Conservation (phyloP, 2,113 vertebrate genomes). For the Thinocorus orbignyianus region DNA sequence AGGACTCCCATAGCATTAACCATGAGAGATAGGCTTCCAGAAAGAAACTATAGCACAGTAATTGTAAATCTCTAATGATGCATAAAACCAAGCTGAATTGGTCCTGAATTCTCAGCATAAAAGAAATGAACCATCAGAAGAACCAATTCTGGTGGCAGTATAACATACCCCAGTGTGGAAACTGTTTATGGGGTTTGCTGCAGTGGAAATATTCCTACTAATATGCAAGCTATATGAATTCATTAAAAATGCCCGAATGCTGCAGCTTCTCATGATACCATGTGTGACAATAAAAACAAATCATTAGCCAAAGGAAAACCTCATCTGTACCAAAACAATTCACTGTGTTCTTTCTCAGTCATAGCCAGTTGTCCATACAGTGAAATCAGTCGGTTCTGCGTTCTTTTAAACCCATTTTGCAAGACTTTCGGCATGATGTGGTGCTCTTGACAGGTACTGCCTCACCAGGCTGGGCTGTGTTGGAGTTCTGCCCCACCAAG, state of each 20-base stretch:
- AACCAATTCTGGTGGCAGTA: conserved; percentile 64
- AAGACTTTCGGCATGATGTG: neutral
- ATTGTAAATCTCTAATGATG: conserved; percentile 76
- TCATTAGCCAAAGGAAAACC: neutral
- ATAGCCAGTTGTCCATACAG: fast-evolving
- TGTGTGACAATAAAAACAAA: conserved; percentile 11
- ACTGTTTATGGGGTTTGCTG: conserved; percentile 57
- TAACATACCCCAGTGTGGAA: conserved; percentile 55
- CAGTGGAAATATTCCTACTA: conserved; percentile 63
- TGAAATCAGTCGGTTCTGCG: fast-evolving
- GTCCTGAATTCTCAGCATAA: conserved; percentile 65
- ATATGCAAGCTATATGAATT: conserved; percentile 23
- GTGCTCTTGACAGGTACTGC: neutral
- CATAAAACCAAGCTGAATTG: conserved; percentile 69
- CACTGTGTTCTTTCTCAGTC: neutral
- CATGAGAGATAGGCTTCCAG: conserved; percentile 59
- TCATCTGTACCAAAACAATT: neutral
- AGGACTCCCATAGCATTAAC: conserved; percentile 65
- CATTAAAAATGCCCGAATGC: conserved; percentile 1
- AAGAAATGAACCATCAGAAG: conserved; percentile 70
- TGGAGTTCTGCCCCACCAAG: neutral
- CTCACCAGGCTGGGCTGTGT: too few species aligned
- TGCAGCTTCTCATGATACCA: neutral
- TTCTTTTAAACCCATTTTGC: neutral
- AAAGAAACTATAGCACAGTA: conserved; percentile 72